These are phyloP conservation scores for Enteromius fasciolatus DNA, from an alignment of 2,797 vertebrate genomes.

Conservation along the genomic window DNA sequence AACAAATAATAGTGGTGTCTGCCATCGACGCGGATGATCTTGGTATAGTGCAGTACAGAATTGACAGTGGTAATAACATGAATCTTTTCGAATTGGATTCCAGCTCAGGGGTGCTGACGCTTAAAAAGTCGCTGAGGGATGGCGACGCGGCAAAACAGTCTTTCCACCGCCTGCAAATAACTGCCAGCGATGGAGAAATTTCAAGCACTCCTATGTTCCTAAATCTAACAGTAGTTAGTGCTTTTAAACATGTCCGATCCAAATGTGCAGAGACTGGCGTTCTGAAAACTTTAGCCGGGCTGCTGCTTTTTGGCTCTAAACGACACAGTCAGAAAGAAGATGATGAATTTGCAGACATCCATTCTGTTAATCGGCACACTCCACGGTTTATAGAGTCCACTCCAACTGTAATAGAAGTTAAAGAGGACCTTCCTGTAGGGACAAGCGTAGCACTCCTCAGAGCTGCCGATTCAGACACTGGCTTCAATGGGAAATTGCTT, in stretches of 20 bases:
- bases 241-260: slow-evolving; percentile 73
- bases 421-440: slow-evolving; percentile 77
- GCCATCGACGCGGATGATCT: slow-evolving; percentile 87
- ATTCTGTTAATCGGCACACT: slow-evolving; percentile 77
- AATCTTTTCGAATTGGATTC: slow-evolving; percentile 81
- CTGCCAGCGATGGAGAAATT: slow-evolving; percentile 84
- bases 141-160: slow-evolving; percentile 73
- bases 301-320: slow-evolving; percentile 81
- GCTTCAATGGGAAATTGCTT: slow-evolving; percentile 84
- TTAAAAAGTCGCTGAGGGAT: slow-evolving; percentile 78
- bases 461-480: slow-evolving; percentile 81
- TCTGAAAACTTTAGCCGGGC: slow-evolving; percentile 82
- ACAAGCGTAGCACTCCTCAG: slow-evolving; percentile 73
- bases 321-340: slow-evolving; percentile 76
- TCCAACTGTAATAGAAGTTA: slow-evolving; percentile 75
- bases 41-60: slow-evolving; percentile 82
- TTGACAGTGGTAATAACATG: slow-evolving; percentile 82
- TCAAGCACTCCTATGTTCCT: slow-evolving; percentile 77
- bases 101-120: slow-evolving; percentile 82
- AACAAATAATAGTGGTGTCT: slow-evolving; percentile 83
- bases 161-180: slow-evolving; percentile 83
- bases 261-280: slow-evolving; percentile 84
- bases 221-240: slow-evolving; percentile 80
- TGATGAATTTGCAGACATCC: slow-evolving; percentile 78
- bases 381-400: slow-evolving; percentile 77